Evolutionary conservation across 2,888 invertebrate genomes (phyloP), one percentile per base, ranked within the genome.

Genomic region (Hymenopus coronatus): DNA sequence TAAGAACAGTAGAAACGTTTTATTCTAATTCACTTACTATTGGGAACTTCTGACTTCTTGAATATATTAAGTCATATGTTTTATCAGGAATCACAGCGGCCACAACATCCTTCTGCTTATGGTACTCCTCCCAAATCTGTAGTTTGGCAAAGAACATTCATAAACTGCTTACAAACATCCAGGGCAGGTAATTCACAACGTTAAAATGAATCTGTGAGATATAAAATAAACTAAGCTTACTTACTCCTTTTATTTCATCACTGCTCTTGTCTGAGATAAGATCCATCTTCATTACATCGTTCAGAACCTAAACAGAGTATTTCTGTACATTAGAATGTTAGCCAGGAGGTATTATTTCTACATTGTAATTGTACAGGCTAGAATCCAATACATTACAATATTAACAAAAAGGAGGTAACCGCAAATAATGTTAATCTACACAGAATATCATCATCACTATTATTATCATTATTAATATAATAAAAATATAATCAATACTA

Each of bases 51-150:
- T 94, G 94, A 90, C 96, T 95, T 70, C 94, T 94, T 54, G 94
- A 92, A 90, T 94, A 94, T 90, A 97, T 94, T 88, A 93, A 94
- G 1, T 95, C 93, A 92, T 95, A 97, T 20, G 95, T 94, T 7
- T 94, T 93, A 0, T 93, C 91, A 0, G 96, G 96, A 90, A 98
- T 95, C 0, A 95, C 95, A 0, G 97, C 97, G 14, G 96, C 96
- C 91, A 98, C 95, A 27, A 96, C 96, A 91, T 97, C 96, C 93
- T 97, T 97, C 12, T 95, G 94, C 90, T 96, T 95, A 92, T 98
- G 97, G 93, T 97, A 97, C 91, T 96, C 95, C 88, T 95, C 94
- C 98, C 98, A 98, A 91, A 98, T 97, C 88, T 93, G 92, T 87
- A 85, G 70, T 12, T n/a, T 28, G 9, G 25, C 9, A 28, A 33